phyloP scores from a whole-genome alignment of 1,140 invertebrate genomes.

The Marisa cornuarietis region DNA sequence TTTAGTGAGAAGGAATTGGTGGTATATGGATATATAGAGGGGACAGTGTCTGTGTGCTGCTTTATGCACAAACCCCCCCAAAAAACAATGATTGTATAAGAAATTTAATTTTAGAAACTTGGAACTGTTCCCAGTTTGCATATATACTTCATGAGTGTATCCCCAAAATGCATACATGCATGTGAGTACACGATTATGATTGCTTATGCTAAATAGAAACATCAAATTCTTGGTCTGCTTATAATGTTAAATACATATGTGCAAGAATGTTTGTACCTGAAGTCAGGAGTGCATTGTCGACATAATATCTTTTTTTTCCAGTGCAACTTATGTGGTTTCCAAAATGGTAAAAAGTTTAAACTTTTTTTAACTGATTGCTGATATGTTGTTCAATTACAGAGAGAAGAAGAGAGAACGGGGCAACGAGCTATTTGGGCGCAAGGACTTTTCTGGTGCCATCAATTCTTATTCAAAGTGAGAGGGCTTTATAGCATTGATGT shows the following conservation, averaged over 20 bases:
- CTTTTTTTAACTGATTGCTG: not conserved
- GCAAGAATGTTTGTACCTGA: not conserved
- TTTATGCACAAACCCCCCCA: no score
- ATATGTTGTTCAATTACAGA: conserved; percentile 65
- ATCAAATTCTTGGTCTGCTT: not conserved
- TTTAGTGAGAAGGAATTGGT: no score
- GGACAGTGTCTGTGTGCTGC: no score
- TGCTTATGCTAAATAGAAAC: not conserved
- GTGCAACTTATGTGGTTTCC: not conserved
- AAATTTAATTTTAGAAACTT: no score
- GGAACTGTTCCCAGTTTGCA: no score
- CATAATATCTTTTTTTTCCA: not conserved
- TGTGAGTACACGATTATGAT: no score
- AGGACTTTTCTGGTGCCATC: conserved; percentile 80
- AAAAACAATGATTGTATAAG: no score
- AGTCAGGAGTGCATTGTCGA: not conserved
- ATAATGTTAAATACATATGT: not conserved
- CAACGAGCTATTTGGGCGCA: conserved; percentile 86
- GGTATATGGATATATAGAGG: no score
- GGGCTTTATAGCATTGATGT: no score
- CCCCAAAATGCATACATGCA: no score
- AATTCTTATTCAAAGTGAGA: conserved; percentile 78
- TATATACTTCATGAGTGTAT: no score
- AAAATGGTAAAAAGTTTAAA: not conserved
- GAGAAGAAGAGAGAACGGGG: conserved; percentile 83